A percentile compares a stretch with the other conserved stretches of the same genome.
Conservation (phyloP, 30 jellyfish, hydroid and myxozoan species). For the Cassiopea xamachana region DNA sequence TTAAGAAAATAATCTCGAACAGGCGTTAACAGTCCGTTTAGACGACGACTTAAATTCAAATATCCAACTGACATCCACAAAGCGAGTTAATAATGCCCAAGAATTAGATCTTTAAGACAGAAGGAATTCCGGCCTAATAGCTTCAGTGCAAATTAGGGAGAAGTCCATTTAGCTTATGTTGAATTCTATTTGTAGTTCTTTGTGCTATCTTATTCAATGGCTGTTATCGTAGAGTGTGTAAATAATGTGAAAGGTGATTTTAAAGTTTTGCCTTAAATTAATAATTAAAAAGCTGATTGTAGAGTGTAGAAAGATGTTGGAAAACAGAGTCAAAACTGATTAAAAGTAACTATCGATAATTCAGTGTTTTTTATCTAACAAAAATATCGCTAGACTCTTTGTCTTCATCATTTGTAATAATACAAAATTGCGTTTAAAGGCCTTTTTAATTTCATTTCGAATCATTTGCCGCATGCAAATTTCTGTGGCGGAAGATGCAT, state of each 20-base stretch:
- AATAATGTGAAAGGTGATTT: background rate
- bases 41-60: background rate
- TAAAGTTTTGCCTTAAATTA: background rate
- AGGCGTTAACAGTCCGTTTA: background rate
- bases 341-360: constrained; percentile 1
- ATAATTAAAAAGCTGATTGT: constrained; percentile 9
- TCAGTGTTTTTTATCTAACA: background rate
- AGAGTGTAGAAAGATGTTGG: background rate
- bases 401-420: background rate
- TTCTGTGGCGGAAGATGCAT: background rate
- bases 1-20: background rate
- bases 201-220: background rate
- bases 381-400: background rate
- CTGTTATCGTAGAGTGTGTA: background rate
- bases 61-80: background rate
- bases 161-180: background rate
- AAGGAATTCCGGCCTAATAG: background rate
- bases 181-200: background rate
- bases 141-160: background rate
- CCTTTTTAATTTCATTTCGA: background rate
- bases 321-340: background rate
- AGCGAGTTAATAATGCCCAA: background rate
- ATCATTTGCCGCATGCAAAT: background rate
- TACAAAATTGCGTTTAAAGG: background rate
- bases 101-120: background rate